These are phyloP conservation scores for Lithobius niger DNA, from an alignment of 1,140 invertebrate genomes.

Conservation along the genomic window DNA sequence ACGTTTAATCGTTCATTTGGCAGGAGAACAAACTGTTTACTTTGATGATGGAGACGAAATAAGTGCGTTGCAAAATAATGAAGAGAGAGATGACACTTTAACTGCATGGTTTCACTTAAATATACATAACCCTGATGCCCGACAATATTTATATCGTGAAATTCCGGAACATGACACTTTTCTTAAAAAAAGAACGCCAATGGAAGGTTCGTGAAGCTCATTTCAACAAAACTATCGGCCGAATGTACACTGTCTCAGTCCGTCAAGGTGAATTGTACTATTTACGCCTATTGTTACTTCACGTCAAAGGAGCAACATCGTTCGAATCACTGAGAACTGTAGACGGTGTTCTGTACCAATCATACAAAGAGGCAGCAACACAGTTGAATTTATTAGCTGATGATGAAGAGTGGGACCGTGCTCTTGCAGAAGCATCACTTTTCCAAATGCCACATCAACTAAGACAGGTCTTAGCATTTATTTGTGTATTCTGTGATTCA, in stretches of 20 bases:
- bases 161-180: background rate
- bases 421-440: background rate
- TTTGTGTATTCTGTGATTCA: background rate
- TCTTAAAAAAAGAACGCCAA: background rate
- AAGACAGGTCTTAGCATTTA: background rate
- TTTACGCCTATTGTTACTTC: background rate
- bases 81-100: background rate
- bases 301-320: background rate
- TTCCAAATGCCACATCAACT: background rate
- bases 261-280: background rate
- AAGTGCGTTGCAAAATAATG: background rate
- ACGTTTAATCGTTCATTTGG: conserved; percentile 31
- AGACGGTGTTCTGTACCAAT: no score
- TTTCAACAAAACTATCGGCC: no score
- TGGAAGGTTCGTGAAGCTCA: background rate
- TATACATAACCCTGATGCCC: background rate
- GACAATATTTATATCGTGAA: background rate
- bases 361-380: no score
- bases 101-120: background rate
- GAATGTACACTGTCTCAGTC: background rate
- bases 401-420: no score
- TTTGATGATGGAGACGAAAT: conserved; percentile 24
- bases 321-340: background rate
- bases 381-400: no score
- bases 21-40: conserved; percentile 29